Conservation (phyloP, 1,140 invertebrate genomes). For the Euglossa dilemma region DNA sequence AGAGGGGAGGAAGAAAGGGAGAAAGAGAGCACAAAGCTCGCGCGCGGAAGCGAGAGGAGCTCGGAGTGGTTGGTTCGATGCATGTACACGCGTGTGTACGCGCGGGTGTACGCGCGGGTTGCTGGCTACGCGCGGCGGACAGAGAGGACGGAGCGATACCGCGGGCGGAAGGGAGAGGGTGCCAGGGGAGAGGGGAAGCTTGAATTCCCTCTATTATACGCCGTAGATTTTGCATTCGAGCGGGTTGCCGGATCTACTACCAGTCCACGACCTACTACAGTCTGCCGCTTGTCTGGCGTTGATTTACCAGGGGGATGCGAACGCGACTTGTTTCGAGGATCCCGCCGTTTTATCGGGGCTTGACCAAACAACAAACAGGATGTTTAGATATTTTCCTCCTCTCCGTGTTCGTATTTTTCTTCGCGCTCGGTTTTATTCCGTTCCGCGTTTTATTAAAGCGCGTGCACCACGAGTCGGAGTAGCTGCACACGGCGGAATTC, state of each 20-base stretch:
- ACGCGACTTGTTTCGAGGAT: slow-evolving; percentile 57
- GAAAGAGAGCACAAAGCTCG: slow-evolving; percentile 65
- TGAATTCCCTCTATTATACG: slow-evolving; percentile 53
- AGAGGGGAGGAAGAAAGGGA: neutral
- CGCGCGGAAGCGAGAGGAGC: slow-evolving; percentile 64
- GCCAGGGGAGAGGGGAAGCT: neutral
- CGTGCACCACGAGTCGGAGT: too few relatives aligned
- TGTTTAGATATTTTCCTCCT: slow-evolving; percentile 9
- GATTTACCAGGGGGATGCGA: slow-evolving; percentile 54
- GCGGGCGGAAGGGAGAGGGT: neutral
- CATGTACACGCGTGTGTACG: slow-evolving; percentile 39
- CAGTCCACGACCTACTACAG: slow-evolving; percentile 48
- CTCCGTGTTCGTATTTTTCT: neutral
- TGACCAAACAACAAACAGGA: slow-evolving; percentile 55
- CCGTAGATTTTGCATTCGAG: slow-evolving; percentile 55
- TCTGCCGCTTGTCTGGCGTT: slow-evolving; percentile 46
- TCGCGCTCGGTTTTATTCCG: neutral
- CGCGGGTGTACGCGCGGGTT: slow-evolving; percentile 42
- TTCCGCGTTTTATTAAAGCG: neutral
- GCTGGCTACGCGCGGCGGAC: slow-evolving; percentile 35
- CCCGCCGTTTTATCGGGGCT: slow-evolving; percentile 49
- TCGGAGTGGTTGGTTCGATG: slow-evolving; percentile 66
- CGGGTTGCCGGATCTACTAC: slow-evolving; percentile 47
- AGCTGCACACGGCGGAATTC: neutral
- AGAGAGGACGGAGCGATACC: slow-evolving; percentile 17